Evolutionary conservation across 2,797 vertebrate genomes (phyloP).

Genomic region (Ambastaia sidthimunki): DNA sequence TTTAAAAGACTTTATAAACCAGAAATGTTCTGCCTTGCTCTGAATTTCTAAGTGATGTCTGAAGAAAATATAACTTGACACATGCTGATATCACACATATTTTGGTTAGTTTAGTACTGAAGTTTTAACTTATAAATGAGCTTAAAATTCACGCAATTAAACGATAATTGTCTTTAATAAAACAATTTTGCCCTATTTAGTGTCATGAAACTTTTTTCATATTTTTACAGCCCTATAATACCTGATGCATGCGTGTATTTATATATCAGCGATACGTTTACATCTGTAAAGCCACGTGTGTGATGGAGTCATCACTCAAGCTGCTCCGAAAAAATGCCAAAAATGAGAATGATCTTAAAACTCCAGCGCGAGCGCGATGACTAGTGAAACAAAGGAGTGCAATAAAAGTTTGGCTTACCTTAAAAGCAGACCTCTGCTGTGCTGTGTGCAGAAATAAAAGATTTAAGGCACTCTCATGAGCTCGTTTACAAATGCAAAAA

Average conservation of each 20-base stretch:
- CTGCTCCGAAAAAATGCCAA: constrained; percentile 72
- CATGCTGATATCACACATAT: not conserved
- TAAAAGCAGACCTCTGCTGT: constrained; percentile 60
- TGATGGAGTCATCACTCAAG: constrained; percentile 44
- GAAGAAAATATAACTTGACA: no score
- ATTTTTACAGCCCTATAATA: not conserved
- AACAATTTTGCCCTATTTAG: not conserved
- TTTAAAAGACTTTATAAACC: not conserved
- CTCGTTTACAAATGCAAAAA: constrained; percentile 41
- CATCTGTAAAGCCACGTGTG: constrained; percentile 34
- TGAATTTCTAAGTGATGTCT: not conserved
- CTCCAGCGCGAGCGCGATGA: constrained; percentile 70
- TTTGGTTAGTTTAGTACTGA: not conserved
- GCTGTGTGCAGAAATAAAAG: constrained; percentile 12
- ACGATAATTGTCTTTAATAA: not conserved
- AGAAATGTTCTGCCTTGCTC: not conserved
- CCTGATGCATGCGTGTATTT: not conserved
- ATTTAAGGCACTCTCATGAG: constrained; percentile 38
- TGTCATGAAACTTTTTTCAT: not conserved
- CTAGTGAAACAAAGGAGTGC: constrained; percentile 76
- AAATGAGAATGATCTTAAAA: constrained; percentile 81
- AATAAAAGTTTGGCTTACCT: constrained; percentile 71
- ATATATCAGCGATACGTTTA: not conserved
- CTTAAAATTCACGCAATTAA: not conserved
- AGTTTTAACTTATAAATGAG: not conserved